Base-by-base conservation (phyloP, 2,113 vertebrate species). In the Heterochromis multidens region DNA sequence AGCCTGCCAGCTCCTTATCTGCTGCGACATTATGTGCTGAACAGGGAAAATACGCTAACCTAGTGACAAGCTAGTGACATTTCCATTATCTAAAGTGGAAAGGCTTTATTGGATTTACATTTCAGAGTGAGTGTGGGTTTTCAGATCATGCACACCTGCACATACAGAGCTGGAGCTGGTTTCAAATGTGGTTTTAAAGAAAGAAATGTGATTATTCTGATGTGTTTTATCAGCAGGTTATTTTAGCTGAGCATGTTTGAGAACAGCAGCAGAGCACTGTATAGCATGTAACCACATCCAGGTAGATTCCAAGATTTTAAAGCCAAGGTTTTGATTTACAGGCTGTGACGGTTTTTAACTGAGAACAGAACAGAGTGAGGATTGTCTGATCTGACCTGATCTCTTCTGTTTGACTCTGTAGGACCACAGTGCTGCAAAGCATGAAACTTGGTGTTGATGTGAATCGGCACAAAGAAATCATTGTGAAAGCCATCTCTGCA, bases 361-460 rank as follows among this genome's bases (percentile, higher is more conserved):
- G 5, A 5, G 14, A 79, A 43, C 27, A 17, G 67, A 16, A 62
- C 17, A 31, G 19, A 49, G 58, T 14, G 4, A 23, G 23, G 40
- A 3, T 77, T 60, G n/a, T 40, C 16, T 76, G 80, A 27, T 5
- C 37, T 60, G n/a, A 23, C 4, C 46, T 79, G n/a, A 82, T 37
- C 6, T 31, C 5, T 25, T 61, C 13, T 60, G 4, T 92, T 46
- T 94, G 37, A 90, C 72, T 88, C 84, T 93, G 13, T 84, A 99
- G 99, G 81, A 99, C 98, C 89, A 99, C 99, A 0, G 98, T 99
- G 89, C 88, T 99, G 79, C 99, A 99, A 93, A 99, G 99, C 95
- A 99, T 99, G 99, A 99, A 99, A 93, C 96, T 99, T 25, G 99
- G 99, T 0, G 98, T 99, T 33, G 99, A 99, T 19, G 99, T 99